Evolutionary conservation across 1,140 invertebrate genomes (phyloP).

Genomic region (Ceratina australensis): DNA sequence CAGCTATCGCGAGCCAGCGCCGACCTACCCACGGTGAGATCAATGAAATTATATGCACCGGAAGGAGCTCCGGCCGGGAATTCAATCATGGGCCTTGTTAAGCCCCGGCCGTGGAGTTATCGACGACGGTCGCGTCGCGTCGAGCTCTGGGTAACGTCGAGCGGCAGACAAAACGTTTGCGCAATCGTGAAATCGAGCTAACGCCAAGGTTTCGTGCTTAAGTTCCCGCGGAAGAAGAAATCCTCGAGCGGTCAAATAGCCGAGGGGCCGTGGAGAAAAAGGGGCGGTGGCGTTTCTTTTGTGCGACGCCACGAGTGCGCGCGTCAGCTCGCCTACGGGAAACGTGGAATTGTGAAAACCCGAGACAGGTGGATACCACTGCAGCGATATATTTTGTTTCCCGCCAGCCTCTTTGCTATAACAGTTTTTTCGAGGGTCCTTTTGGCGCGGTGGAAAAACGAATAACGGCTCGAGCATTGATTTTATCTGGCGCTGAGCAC

Average conservation of each 20-base stretch:
- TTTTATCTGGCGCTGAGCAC: background rate
- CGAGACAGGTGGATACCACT: background rate
- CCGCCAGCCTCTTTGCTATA: background rate
- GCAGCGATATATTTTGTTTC: background rate
- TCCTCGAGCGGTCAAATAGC: slow-evolving; percentile 46
- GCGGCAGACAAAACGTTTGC: background rate
- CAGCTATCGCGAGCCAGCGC: background rate
- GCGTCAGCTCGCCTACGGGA: slow-evolving; percentile 6
- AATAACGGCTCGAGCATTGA: background rate
- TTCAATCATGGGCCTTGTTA: background rate
- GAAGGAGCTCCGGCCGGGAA: background rate
- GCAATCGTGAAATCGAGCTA: slow-evolving; percentile 12
- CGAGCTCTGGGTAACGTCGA: background rate
- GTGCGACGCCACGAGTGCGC: background rate
- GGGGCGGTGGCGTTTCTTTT: slow-evolving; percentile 8
- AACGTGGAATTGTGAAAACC: slow-evolving; percentile 24
- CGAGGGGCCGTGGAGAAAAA: background rate
- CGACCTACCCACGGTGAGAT: background rate
- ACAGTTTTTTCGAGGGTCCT: background rate
- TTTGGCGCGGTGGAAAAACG: background rate
- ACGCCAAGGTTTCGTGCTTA: slow-evolving; percentile 32
- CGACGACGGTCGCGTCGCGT: background rate
- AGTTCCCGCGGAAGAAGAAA: slow-evolving; percentile 36
- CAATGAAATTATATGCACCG: slow-evolving; percentile 24
- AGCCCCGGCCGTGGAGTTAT: too few species aligned